phyloP scores from a whole-genome alignment of 2,888 invertebrate species.

The Apeira syringaria region DNA sequence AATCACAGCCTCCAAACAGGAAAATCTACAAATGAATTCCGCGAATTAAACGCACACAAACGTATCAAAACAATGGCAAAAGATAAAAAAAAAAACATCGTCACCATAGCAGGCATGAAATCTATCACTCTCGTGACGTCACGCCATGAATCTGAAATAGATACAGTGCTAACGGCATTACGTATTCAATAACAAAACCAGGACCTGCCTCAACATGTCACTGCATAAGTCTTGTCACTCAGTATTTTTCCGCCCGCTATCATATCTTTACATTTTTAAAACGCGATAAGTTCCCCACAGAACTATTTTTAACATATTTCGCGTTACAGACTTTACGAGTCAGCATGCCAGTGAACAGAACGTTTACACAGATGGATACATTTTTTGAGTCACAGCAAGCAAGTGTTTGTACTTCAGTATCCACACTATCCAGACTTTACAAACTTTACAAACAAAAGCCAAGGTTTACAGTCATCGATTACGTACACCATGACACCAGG shows the following conservation, averaged over 20 bases:
- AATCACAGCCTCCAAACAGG: neutral
- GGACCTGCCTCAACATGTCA: slow-evolving; percentile 63
- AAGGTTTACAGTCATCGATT: slow-evolving; percentile 3
- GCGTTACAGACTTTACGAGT: slow-evolving; percentile 13
- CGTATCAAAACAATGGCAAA: neutral
- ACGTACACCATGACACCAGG: slow-evolving; percentile 16
- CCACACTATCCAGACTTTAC: neutral
- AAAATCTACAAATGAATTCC: neutral
- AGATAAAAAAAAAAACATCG: neutral
- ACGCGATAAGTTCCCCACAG: slow-evolving; percentile 26
- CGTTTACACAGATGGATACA: slow-evolving; percentile 39
- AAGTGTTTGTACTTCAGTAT: slow-evolving; percentile 3
- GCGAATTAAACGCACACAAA: neutral
- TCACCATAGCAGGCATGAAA: slow-evolving; percentile 28
- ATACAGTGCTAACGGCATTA: slow-evolving; percentile 32
- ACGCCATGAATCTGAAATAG: slow-evolving; percentile 34
- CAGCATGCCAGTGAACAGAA: slow-evolving; percentile 23
- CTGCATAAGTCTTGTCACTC: slow-evolving; percentile 33
- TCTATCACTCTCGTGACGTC: slow-evolving; percentile 32
- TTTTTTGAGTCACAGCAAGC: slow-evolving; percentile 19
- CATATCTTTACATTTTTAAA: slow-evolving; percentile 34
- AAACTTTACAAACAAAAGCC: slow-evolving; percentile 1
- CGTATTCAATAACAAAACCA: slow-evolving; percentile 31
- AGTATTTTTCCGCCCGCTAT: slow-evolving; percentile 62
- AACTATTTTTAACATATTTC: slow-evolving; percentile 20